A percentile compares a stretch with the other conserved stretches of the same genome.
Evolutionary conservation across 1,140 invertebrate genomes (phyloP).

Genomic region (Zaprionus kolodkinae): DNA sequence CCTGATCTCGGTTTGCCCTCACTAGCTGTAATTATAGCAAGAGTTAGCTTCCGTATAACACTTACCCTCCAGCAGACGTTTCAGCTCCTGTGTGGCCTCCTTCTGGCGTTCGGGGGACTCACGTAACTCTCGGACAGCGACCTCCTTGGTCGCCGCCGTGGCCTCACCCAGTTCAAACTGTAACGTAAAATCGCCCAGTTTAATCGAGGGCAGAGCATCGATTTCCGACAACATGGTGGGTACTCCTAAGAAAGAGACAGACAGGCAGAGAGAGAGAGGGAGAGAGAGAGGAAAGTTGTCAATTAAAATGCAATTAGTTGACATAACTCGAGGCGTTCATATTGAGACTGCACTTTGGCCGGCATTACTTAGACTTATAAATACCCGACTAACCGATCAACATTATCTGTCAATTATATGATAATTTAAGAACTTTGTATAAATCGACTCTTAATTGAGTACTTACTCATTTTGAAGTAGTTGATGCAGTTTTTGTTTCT

Average conservation of each 20-base stretch:
- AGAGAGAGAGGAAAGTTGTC: background rate
- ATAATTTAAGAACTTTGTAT: conserved; percentile 27
- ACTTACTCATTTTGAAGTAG: conserved; percentile 72
- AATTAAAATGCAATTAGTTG: conserved; percentile 49
- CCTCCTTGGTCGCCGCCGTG: conserved; percentile 87
- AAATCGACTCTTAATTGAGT: conserved; percentile 45
- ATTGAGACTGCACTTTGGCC: conserved; percentile 16
- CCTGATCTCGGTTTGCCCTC: background rate
- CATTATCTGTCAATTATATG: conserved; percentile 48
- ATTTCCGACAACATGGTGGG: conserved; percentile 89
- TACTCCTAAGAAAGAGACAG: conserved; percentile 85
- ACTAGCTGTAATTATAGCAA: background rate
- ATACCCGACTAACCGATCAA: conserved; percentile 14
- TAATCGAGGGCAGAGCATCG: conserved; percentile 87
- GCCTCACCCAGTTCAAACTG: conserved; percentile 89
- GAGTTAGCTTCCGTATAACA: background rate
- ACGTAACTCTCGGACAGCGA: conserved; percentile 89
- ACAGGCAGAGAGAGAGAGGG: conserved; percentile 13
- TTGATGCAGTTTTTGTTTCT: conserved; percentile 31
- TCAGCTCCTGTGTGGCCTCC: conserved; percentile 87
- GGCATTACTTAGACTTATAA: conserved; percentile 24
- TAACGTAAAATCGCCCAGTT: conserved; percentile 88
- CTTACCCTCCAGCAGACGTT: conserved; percentile 88
- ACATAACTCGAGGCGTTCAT: conserved; percentile 13
- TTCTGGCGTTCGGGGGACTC: conserved; percentile 89